Evolutionary conservation across 1,140 invertebrate species (phyloP).

Genomic region (Asobara japonica): DNA sequence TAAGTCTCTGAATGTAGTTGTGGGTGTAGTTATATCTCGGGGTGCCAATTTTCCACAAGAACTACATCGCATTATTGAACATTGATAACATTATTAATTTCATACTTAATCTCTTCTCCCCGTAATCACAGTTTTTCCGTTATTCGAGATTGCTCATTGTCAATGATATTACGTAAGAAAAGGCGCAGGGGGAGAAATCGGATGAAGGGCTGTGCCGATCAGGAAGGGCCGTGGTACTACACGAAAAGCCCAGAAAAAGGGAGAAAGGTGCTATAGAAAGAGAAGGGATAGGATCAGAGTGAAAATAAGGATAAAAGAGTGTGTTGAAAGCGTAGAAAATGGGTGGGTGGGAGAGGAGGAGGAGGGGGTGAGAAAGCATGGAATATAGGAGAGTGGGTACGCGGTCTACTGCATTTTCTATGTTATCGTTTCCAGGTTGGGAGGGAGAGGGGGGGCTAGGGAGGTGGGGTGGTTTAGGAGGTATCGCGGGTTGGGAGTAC

Average conservation of each 20-base stretch:
- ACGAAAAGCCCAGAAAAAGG: not conserved
- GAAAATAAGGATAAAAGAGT: constrained; percentile 6
- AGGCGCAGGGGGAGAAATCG: not conserved
- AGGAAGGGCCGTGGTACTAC: not conserved
- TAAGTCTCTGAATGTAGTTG: too few species aligned
- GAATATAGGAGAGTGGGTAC: constrained; percentile 53
- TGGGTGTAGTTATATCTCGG: too few species aligned
- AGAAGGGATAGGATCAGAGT: constrained; percentile 8
- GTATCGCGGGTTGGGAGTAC: constrained; percentile 52
- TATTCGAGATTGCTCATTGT: not conserved
- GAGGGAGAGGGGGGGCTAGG: not conserved
- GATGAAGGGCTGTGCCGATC: not conserved
- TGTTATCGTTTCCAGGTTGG: constrained; percentile 62
- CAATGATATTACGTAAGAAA: not conserved
- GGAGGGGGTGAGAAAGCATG: constrained; percentile 33
- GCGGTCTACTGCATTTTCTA: constrained; percentile 61
- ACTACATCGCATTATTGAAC: too few species aligned
- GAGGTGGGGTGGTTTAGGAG: constrained; percentile 21
- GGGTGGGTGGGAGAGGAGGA: not conserved
- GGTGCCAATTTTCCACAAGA: too few species aligned
- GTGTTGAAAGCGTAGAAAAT: constrained; percentile 7
- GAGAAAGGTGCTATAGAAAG: not conserved
- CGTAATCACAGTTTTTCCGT: too few species aligned
- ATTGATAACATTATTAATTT: too few species aligned
- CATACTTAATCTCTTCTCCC: too few species aligned